Base-by-base conservation (phyloP, 2,797 vertebrate genomes). In the Catharus ustulatus region DNA sequence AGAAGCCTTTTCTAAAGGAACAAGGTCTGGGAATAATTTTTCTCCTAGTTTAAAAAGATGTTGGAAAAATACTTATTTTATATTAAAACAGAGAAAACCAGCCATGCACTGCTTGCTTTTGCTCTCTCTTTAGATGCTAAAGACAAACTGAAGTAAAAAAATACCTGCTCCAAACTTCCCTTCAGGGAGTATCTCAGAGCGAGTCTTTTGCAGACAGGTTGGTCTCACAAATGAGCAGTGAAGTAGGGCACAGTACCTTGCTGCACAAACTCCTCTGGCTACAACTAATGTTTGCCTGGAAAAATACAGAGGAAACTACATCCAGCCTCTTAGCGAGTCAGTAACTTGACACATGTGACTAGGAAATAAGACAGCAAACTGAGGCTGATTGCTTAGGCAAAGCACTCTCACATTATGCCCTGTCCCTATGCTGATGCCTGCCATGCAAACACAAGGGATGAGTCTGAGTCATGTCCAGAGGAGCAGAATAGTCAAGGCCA, bases 301-400 rank as follows among this genome's bases (percentile, higher is more conserved):
- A 96, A 95, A 95, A 82, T 63, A 95, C 84, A 67, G 55, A 76
- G 74, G 90, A 94, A 96, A 91, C 85, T 40, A 86, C 95, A 94
- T 74, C 71, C 94, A 96, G 46, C 58, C 49, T 68, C 61, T 91
- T 64, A 83, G 83, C 67, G 81, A 84, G 74, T 62, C 82, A 58
- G 89, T 93, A 96, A 96, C 63, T 42, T 95, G 94, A 92, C 89
- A 88, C 80, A 43, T 1, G 38, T 24, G 66, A 45, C 46, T 64
- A 66, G 76, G 58, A 89, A 93, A 30, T 68, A 72, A 90, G 81
- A 58, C 59, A 51, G 85, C 63, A 95, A 89, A 75, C 0, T 6
- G 49, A 86, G 67, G 67, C 71, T 38, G 79, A 78, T 40, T 54
- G 76, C 76, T 62, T 19, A 86, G 76, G 79, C 82, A 89, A 69